Base-by-base conservation (phyloP, 2,797 vertebrate genomes). In the Oreochromis mossambicus region DNA sequence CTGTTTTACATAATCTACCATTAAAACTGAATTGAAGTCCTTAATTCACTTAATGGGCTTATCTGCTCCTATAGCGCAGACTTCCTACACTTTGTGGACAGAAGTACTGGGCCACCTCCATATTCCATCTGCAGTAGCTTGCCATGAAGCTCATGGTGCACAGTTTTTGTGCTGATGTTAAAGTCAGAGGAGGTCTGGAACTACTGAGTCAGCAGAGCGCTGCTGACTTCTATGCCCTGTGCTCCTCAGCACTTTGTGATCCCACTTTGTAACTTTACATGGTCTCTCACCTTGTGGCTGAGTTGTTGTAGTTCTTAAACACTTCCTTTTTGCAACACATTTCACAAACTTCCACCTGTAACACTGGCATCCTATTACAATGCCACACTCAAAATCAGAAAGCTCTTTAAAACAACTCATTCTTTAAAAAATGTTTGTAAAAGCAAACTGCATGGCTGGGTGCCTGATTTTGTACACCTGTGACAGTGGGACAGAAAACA, bases 121-220 rank as follows among this genome's bases (percentile, higher is more conserved):
- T 43, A 43, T 43, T 70, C 38, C 38, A 43, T 3, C 38, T 43
- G 43, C 13, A 43, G 21, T 15, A 70, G 21, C 38, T 43, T 9
- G 12, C 36, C 61, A 66, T 41, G 61, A 66, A 66, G 61, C n/a
- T 66, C 36, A n/a, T 13, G 7, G 61, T 36, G 11, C 61, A 38
- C 61, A 66, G 36, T 24, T 66, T 21, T 66, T 66, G 61, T 66
- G 61, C 61, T 66, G 36, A 14, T 66, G 61, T 41, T 24, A 66
- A 66, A 41, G n/a, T 41, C 2, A 66, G 0, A 66, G 36, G n/a
- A 66, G 34, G 0, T 41, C 7, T 66, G n/a, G n/a, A 24, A 21
- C 7, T 66, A 41, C 12, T 14, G 11, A 41, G 36, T 66, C 34
- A 66, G 61, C 36, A 66, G 61, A 41, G n/a, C 7, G 1, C n/a